These are phyloP conservation scores for Apodemus sylvaticus DNA, from an alignment of 2,113 vertebrate species.

Conservation along the genomic window DNA sequence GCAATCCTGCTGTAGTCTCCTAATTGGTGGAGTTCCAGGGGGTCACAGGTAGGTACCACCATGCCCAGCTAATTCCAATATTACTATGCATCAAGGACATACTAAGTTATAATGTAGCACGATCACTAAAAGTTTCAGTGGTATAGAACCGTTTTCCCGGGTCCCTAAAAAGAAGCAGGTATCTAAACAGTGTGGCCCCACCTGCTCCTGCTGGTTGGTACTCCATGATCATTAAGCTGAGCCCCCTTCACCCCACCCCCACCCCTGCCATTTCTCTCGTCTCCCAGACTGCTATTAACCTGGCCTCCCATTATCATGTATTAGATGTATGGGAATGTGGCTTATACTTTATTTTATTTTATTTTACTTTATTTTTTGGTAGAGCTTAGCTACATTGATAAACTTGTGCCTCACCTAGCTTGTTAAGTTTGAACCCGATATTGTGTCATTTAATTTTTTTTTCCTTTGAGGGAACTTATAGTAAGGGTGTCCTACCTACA, in stretches of 20 bases:
- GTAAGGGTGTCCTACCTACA: neutral
- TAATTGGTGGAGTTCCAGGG: neutral
- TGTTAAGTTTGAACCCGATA: slow-evolving; percentile 6
- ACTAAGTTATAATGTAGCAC: neutral
- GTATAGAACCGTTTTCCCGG: neutral
- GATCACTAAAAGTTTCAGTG: neutral
- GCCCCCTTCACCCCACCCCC: neutral
- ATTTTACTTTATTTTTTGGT: too few relatives aligned
- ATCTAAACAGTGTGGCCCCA: neutral
- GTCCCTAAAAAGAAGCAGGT: neutral
- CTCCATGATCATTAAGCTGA: neutral
- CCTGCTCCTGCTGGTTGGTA: neutral
- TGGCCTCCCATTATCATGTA: neutral
- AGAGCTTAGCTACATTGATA: neutral
- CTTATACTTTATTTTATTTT: neutral
- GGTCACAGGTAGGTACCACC: neutral
- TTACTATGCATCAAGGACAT: neutral
- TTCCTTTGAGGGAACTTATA: neutral
- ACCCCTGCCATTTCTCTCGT: neutral
- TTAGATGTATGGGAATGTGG: neutral
- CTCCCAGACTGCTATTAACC: too few relatives aligned
- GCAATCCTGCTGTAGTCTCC: neutral
- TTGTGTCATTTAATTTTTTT: neutral
- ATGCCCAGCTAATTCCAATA: neutral
- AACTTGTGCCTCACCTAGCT: neutral